These are phyloP conservation scores for Lepidotrigona ventralis DNA, from an alignment of 1,140 invertebrate genomes.

Conservation along the genomic window DNA sequence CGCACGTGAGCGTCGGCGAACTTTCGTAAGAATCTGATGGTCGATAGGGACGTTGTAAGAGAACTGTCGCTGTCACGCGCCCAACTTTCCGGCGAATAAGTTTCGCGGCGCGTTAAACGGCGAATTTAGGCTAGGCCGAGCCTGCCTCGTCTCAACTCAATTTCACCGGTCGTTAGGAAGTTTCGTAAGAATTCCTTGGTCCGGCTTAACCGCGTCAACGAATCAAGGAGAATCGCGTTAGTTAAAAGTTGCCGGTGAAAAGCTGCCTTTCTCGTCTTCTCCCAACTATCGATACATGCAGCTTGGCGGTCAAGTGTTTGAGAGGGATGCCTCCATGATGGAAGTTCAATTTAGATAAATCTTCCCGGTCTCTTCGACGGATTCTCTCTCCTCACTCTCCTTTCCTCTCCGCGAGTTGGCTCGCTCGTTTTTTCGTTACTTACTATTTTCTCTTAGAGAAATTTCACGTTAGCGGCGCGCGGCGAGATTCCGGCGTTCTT, in stretches of 20 bases:
- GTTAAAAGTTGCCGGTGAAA: conserved; percentile 2
- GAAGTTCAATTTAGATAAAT: not conserved
- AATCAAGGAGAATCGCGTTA: conserved; percentile 28
- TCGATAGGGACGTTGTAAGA: not conserved
- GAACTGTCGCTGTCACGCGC: not conserved
- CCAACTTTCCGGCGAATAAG: conserved; percentile 23
- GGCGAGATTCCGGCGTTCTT: not conserved
- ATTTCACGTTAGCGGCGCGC: not conserved
- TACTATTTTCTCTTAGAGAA: not conserved
- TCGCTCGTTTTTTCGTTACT: not conserved
- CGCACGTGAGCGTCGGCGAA: not conserved
- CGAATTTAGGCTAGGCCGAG: not conserved
- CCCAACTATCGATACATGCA: not conserved
- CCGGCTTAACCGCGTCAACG: conserved; percentile 21
- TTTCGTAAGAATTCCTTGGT: conserved; percentile 24
- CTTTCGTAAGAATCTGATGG: conserved; percentile 7
- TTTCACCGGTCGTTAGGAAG: conserved; percentile 23
- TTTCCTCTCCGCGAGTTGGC: not conserved
- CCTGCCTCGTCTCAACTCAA: conserved; percentile 5
- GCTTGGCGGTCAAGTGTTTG: not conserved
- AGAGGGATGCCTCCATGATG: not conserved
- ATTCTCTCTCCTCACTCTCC: not conserved
- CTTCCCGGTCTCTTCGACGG: not conserved
- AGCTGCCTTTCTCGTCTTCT: not conserved
- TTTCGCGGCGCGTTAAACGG: conserved; percentile 18